Conservation (phyloP, 2,797 vertebrate genomes). For the Knipowitschia caucasica region DNA sequence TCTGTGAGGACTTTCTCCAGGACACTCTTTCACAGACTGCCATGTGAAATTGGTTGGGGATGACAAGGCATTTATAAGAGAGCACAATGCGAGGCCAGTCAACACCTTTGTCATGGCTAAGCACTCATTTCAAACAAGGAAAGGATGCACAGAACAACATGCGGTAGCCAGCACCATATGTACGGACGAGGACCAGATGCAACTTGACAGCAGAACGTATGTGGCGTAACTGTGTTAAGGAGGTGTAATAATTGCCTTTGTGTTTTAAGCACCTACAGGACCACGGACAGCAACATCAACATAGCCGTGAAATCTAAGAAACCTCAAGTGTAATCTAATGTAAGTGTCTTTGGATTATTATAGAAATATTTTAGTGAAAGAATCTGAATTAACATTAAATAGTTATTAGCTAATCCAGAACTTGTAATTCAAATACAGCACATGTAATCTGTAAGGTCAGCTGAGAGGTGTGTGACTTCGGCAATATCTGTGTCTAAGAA, state of each 20-base stretch:
- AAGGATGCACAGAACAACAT: slow-evolving; percentile 13
- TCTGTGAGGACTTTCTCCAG: slow-evolving; percentile 21
- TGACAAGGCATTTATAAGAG: slow-evolving; percentile 44
- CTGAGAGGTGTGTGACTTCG: too few relatives aligned
- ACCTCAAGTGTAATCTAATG: too few relatives aligned
- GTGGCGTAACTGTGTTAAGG: slow-evolving; percentile 41
- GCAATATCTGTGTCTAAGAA: too few relatives aligned
- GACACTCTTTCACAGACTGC: slow-evolving; percentile 25
- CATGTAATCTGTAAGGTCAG: too few relatives aligned
- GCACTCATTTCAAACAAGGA: slow-evolving; percentile 22
- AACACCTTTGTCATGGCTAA: slow-evolving; percentile 30
- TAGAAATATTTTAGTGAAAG: too few relatives aligned
- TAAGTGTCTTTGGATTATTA: too few relatives aligned
- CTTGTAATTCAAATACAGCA: too few relatives aligned
- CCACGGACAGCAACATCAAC: slow-evolving; percentile 15
- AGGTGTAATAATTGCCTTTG: slow-evolving; percentile 40
- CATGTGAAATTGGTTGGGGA: slow-evolving; percentile 32
- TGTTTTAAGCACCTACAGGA: slow-evolving; percentile 8
- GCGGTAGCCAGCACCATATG: slow-evolving; percentile 28
- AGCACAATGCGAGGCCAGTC: slow-evolving; percentile 31
- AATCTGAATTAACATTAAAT: too few relatives aligned
- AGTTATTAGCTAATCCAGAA: too few relatives aligned
- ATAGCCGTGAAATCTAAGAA: too few relatives aligned
- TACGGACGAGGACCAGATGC: slow-evolving; percentile 44
- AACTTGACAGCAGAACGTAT: slow-evolving; percentile 46